Base-by-base conservation (phyloP, 2,113 vertebrate species). In the Pseudolaguvia tuberculata region DNA sequence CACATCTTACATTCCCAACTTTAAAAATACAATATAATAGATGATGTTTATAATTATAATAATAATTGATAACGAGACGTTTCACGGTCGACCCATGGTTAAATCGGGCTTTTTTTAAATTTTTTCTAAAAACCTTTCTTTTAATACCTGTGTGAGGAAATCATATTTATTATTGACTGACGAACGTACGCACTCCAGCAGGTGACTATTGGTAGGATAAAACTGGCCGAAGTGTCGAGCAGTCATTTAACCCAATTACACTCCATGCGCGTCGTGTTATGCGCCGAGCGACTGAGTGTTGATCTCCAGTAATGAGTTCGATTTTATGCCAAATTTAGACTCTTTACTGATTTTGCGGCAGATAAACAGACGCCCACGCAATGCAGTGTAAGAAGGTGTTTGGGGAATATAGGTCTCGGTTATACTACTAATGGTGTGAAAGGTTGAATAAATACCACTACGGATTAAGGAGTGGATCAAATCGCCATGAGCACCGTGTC, bases 311-410 rank as follows among this genome's bases (percentile, higher is more conserved):
- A 97, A 96, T 97, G 93, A 98, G 93, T 95, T 96, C 93, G 94
- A 97, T 97, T 98, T 97, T 97, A 95, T 96, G 94, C 94, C 92
- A 94, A 94, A 95, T 98, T 95, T 96, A 93, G 91, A 89, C 87
- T 35, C 87, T 92, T 93, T 93, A 91, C 92, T 90, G 90, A 93
- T 86, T 92, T 91, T 81, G 90, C 92, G 92, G 90, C 89, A 90
- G 63, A 18, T 27, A 23, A 42, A 66, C 42, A 25, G 63, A 3
- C 23, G 27, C 7, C 21, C 15, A 4, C 23, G 31, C 31, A 35
- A 35, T 35, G 31, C 63, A 27, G 1, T 66, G 23, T 42, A 18
- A 5, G 9, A 23, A 27, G 21, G 23, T 66, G 63, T 76, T 71
- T 58, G 63, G 55, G 62, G 77, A 88, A 85, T 87, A 88, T 35